Evolutionary conservation across 2,888 invertebrate genomes (phyloP).

Genomic region (Entomobrya multifasciata): DNA sequence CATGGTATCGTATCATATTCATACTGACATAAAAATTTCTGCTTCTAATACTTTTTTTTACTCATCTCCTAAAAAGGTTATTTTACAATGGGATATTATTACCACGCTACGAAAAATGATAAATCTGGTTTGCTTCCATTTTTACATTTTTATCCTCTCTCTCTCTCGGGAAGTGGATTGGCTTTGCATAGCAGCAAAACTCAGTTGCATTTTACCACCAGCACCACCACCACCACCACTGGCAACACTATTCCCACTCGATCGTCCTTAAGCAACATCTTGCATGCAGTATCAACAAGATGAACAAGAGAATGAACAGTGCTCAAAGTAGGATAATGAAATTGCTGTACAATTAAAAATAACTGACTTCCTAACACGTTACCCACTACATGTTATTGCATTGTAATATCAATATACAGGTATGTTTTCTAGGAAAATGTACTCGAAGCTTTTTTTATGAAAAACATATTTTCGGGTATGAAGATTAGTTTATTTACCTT

Average conservation of each 20-base stretch:
- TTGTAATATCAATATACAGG: too few relatives aligned
- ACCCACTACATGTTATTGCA: too few relatives aligned
- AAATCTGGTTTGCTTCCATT: constrained; percentile 37
- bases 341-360: too few relatives aligned
- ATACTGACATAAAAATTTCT: constrained; percentile 15
- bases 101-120: background rate
- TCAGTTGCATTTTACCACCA: too few relatives aligned
- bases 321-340: background rate
- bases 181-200: background rate
- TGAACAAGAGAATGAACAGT: background rate
- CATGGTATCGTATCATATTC: background rate
- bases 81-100: constrained; percentile 17
- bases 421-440: too few relatives aligned
- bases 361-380: too few relatives aligned
- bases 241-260: background rate
- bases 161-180: constrained; percentile 3
- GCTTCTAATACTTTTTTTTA: background rate
- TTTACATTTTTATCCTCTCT: constrained; percentile 1
- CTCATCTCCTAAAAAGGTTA: background rate
- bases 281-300: constrained; percentile 16
- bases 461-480: too few relatives aligned
- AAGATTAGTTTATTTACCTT: constrained; percentile 31
- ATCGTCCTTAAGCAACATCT: background rate
- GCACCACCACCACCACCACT: background rate
- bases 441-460: too few relatives aligned